phyloP scores from a whole-genome alignment of 2,888 invertebrate species.

The Graphium colonna region DNA sequence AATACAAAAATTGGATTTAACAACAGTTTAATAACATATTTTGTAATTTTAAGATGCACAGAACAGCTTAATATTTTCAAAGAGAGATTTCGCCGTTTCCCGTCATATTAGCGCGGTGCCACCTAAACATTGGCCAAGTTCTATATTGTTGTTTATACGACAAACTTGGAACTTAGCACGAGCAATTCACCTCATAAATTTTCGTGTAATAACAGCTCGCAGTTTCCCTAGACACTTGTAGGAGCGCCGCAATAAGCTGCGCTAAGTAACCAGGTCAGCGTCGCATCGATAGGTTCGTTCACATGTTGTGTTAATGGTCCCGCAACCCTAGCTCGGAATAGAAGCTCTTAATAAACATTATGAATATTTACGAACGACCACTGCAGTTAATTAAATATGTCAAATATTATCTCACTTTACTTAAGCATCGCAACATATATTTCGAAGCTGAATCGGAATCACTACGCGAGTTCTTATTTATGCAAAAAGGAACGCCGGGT shows the following conservation, averaged over 20 bases:
- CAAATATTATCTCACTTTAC: constrained; percentile 1
- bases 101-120: constrained; percentile 56
- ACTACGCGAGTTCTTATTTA: not conserved
- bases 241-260: constrained; percentile 63
- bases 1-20: no score
- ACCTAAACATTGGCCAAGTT: constrained; percentile 66
- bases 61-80: no score
- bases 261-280: constrained; percentile 46
- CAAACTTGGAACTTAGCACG: constrained; percentile 67
- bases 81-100: constrained; percentile 52
- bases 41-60: no score
- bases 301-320: constrained; percentile 34
- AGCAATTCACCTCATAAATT: constrained; percentile 75
- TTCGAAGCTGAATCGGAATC: not conserved
- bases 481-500: not conserved
- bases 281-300: constrained; percentile 38
- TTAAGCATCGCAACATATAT: constrained; percentile 1
- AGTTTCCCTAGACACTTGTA: constrained; percentile 75
- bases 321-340: constrained; percentile 17
- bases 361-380: constrained; percentile 2
- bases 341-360: constrained; percentile 4
- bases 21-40: no score
- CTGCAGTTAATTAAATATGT: not conserved
- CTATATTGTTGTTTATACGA: constrained; percentile 72
- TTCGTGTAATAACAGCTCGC: constrained; percentile 72